Evolutionary conservation across 2,888 invertebrate genomes (phyloP).

Genomic region (Leucophenga montana): DNA sequence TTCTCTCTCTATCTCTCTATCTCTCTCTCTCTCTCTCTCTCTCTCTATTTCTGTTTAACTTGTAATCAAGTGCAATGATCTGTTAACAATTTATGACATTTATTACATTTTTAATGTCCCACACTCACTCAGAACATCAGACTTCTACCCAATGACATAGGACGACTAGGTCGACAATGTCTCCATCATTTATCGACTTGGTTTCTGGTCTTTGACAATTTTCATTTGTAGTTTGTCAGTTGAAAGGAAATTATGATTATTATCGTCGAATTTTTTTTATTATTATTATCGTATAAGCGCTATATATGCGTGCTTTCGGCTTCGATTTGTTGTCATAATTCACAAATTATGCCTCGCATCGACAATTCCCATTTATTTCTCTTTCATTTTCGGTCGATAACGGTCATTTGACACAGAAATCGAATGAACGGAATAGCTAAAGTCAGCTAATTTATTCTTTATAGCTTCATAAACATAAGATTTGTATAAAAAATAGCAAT

Average conservation of each 20-base stretch:
- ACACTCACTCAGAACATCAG: background rate
- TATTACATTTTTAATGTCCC: slow-evolving; percentile 54
- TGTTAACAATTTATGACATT: slow-evolving; percentile 63
- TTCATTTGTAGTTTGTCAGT: slow-evolving; percentile 16
- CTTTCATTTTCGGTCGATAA: background rate
- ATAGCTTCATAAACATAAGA: background rate
- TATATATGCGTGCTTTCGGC: background rate
- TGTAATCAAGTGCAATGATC: slow-evolving; percentile 58
- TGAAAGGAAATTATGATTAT: slow-evolving; percentile 28
- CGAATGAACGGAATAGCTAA: background rate
- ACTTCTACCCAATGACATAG: background rate
- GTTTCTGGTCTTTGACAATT: slow-evolving; percentile 21
- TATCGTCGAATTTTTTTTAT: slow-evolving; percentile 24
- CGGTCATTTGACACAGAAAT: background rate
- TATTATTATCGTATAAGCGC: slow-evolving; percentile 22
- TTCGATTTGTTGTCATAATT: background rate
- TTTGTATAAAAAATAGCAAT: background rate
- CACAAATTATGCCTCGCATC: slow-evolving; percentile 5
- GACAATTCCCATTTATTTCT: background rate
- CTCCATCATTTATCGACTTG: background rate
- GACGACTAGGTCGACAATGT: background rate
- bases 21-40: background rate
- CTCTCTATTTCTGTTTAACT: slow-evolving; percentile 15
- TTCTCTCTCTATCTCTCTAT: no score
- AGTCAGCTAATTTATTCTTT: slow-evolving; percentile 12